These are phyloP conservation scores for Peromyscus leucopus DNA, from an alignment of 2,113 vertebrate species.

Conservation along the genomic window DNA sequence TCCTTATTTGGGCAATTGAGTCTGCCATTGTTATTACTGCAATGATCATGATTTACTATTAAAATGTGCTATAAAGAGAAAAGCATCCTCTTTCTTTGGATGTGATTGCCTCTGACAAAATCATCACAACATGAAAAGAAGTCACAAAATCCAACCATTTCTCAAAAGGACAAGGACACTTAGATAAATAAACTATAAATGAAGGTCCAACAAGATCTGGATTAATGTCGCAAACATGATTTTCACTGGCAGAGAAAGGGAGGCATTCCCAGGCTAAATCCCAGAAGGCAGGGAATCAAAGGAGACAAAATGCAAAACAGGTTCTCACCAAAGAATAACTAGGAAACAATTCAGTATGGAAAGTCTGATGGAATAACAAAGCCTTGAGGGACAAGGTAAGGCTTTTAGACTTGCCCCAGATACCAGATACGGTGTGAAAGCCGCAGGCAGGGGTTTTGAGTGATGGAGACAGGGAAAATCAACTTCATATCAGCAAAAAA, in stretches of 20 bases:
- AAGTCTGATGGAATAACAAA: not conserved
- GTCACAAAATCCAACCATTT: not conserved
- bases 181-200: conserved; percentile 12
- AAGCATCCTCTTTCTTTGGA: not conserved
- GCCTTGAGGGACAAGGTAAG: not conserved
- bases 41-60: not conserved
- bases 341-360: not conserved
- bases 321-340: not conserved
- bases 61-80: not conserved
- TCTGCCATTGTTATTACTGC: not conserved
- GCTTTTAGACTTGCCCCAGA: not conserved
- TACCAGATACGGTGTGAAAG: not conserved
- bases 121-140: not conserved
- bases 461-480: not conserved
- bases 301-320: not conserved
- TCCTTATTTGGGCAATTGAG: not conserved
- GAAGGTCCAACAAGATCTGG: not conserved
- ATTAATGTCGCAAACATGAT: not conserved
- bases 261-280: not conserved
- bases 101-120: not conserved
- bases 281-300: not conserved
- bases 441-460: too few species aligned
- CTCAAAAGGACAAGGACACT: not conserved
- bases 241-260: not conserved
- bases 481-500: not conserved